Conservation (phyloP, 2,113 vertebrate genomes). For the Ia io region DNA sequence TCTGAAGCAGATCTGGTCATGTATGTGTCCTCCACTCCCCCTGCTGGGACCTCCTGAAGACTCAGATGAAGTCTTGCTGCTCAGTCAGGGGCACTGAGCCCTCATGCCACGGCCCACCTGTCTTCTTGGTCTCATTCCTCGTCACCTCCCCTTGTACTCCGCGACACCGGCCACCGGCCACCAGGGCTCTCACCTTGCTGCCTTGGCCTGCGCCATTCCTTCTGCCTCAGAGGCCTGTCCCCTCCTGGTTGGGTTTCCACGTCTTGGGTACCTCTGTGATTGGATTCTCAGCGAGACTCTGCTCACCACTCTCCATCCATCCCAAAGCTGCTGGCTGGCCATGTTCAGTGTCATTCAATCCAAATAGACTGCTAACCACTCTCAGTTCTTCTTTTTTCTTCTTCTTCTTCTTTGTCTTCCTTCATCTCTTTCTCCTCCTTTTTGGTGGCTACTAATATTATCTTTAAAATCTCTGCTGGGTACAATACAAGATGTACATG, state of each 20-base stretch:
- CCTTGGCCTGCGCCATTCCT: fast-evolving
- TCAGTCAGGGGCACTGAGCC: neutral
- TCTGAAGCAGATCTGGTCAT: neutral
- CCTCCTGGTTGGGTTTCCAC: neutral
- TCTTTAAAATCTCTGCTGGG: neutral
- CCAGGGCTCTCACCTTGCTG: fast-evolving
- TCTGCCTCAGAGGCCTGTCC: neutral
- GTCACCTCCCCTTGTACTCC: fast-evolving
- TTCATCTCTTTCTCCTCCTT: neutral
- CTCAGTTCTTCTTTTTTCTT: neutral
- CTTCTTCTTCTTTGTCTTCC: neutral
- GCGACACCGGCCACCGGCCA: fast-evolving
- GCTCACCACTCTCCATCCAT: no score
- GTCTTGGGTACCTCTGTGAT: neutral
- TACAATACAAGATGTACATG: no score
- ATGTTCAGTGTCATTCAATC: neutral
- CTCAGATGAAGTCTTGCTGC: neutral
- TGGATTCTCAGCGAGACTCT: fast-evolving
- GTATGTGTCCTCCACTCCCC: no score
- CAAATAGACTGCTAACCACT: neutral
- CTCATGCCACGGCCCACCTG: fast-evolving
- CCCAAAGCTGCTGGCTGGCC: neutral
- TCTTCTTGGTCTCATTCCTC: neutral
- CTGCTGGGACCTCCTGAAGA: neutral
- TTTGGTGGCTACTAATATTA: neutral